Base-by-base conservation (phyloP, 2,888 invertebrate genomes). In the Scotopteryx bipunctaria region DNA sequence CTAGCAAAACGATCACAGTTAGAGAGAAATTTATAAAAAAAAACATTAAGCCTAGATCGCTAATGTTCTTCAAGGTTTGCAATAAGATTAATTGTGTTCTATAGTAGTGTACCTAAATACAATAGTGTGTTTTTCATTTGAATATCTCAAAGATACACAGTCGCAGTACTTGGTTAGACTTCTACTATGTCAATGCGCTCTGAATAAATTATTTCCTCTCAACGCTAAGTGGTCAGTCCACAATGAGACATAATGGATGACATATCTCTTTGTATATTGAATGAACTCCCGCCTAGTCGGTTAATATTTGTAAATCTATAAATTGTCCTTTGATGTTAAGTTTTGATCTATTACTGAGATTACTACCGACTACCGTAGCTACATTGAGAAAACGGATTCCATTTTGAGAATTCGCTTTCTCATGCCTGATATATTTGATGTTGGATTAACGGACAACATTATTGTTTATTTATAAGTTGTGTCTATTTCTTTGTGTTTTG, bases 121-220 rank as follows among this genome's bases (percentile, higher is more conserved):
- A n/a, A n/a, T 16, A 17, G 17, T 17, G 21, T 13, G 13, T 37
- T 13, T 8, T 19, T 17, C n/a, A 8, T 15, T 2, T 6, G 14
- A 32, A 8, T 6, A 8, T n/a, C 15, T 15, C 15, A 32, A 15
- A 6, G 14, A 16, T 8, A 21, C 9, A 27, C 9, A 48, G 13
- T 45, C 40, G 15, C 14, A 19, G 3, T 41, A 36, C 44, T 48
- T 25, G 1, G 4, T 17, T 23, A 5, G 9, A 23, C 5, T 0
- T 45, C 4, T 35, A 54, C 48, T 36, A 25, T 31, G 44, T 60
- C 64, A 63, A 69, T 71, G 65, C 61, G 70, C 67, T 74, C 73
- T 80, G 78, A 86, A 88, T 83, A 87, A 86, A 83, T 84, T 75
- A 86, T 85, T 85, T 86, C 85, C 85, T 85, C 80, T 78, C 68